Percentiles rank a stretch among this genome's conserved stretches.
These are phyloP conservation scores for Apis florea DNA, from an alignment of 1,140 invertebrate genomes.

Conservation along the genomic window DNA sequence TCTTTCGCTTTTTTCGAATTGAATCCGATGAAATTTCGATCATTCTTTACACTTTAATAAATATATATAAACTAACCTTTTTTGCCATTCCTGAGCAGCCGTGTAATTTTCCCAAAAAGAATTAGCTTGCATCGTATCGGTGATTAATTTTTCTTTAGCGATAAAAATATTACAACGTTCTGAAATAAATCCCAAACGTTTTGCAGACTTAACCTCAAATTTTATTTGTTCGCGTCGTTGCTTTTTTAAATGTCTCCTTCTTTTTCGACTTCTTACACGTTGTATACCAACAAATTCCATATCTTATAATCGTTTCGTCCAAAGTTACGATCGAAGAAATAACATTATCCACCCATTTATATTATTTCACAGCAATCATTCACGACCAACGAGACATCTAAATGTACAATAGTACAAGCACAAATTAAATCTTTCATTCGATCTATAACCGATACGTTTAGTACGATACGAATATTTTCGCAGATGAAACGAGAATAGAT, in stretches of 20 bases:
- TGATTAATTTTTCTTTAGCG: constrained; percentile 26
- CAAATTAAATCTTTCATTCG: not conserved
- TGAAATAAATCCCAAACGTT: constrained; percentile 46
- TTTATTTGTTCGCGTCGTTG: constrained; percentile 57
- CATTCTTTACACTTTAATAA: not conserved
- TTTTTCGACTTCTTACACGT: constrained; percentile 61
- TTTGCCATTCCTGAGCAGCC: constrained; percentile 75
- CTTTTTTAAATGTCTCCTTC: constrained; percentile 56
- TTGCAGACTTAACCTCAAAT: constrained; percentile 70
- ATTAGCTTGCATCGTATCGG: constrained; percentile 68
- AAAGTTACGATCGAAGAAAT: not conserved
- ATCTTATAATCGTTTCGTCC: not conserved
- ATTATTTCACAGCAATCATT: not conserved
- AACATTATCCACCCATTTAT: not conserved
- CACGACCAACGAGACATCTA: not conserved
- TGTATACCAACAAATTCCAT: constrained; percentile 70
- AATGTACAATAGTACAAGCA: not conserved
- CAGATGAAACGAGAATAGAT: no score
- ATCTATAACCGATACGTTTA: not conserved
- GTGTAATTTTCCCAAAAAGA: constrained; percentile 78
- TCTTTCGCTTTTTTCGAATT: not conserved
- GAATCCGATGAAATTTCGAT: not conserved
- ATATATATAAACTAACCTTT: constrained; percentile 59
- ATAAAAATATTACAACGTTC: constrained; percentile 27
- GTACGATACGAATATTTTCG: no score